These are phyloP conservation scores for Poeciliopsis prolifica DNA, from an alignment of 2,113 vertebrate species.

Conservation along the genomic window DNA sequence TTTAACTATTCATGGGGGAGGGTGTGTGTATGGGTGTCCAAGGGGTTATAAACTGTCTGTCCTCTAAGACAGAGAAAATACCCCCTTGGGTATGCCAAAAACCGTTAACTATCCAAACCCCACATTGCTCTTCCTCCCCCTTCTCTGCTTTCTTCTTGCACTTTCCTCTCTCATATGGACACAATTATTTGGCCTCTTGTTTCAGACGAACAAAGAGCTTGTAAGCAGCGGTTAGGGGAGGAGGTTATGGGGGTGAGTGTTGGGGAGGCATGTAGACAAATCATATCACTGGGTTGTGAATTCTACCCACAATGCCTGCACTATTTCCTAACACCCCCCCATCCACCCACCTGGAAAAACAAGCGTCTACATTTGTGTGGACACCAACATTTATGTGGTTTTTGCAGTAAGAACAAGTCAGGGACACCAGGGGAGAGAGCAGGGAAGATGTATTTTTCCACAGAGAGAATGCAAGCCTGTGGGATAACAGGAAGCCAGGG, in stretches of 20 bases:
- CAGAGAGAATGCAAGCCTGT: conserved; percentile 50
- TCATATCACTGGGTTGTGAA: conserved; percentile 57
- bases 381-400: conserved; percentile 67
- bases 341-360: conserved; percentile 44
- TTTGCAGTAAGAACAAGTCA: conserved; percentile 49
- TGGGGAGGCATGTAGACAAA: conserved; percentile 32
- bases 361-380: conserved; percentile 39
- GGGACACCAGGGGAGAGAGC: conserved; percentile 8
- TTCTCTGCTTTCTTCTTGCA: conserved; percentile 4
- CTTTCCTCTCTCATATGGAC: conserved; percentile 69
- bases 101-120: conserved; percentile 69
- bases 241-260: conserved; percentile 9
- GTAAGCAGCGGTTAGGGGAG: conserved; percentile 31
- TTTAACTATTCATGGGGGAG: conserved; percentile 28
- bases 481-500: conserved; percentile 73
- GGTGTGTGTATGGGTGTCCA: conserved; percentile 19
- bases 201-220: conserved; percentile 66
- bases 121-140: conserved; percentile 12
- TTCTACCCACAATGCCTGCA: conserved; percentile 42
- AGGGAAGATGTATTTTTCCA: conserved; percentile 50
- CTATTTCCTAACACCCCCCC: neutral
- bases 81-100: conserved; percentile 53
- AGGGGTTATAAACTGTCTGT: conserved; percentile 47
- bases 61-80: conserved; percentile 54
- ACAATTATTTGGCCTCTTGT: conserved; percentile 67